phyloP scores from a whole-genome alignment of 2,888 invertebrate genomes.

The Cosmia trapezina region DNA sequence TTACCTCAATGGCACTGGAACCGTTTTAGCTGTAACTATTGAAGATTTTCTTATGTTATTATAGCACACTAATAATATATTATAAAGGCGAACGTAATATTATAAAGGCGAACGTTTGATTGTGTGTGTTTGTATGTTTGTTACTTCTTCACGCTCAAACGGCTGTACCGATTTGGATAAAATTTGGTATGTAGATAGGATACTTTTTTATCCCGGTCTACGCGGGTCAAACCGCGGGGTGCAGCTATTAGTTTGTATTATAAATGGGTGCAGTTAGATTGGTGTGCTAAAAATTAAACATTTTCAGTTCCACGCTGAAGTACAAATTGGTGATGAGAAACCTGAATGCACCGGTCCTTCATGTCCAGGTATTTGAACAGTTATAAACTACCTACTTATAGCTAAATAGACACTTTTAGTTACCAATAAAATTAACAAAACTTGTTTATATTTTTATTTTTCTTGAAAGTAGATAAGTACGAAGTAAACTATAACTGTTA shows the following conservation, averaged over 20 bases:
- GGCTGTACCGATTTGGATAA: too few species aligned
- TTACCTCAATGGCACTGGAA: slow-evolving; percentile 89
- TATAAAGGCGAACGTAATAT: too few species aligned
- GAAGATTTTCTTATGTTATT: background rate
- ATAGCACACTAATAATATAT: too few species aligned
- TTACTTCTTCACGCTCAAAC: too few species aligned
- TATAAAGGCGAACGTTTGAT: too few species aligned
- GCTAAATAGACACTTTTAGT: background rate
- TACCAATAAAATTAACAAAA: background rate
- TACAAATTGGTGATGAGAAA: slow-evolving; percentile 75
- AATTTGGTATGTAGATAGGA: too few species aligned
- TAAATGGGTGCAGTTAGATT: background rate
- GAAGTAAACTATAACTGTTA: slow-evolving; percentile 1
- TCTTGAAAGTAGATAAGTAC: background rate
- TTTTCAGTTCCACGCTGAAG: slow-evolving; percentile 92
- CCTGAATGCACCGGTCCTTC: slow-evolving; percentile 59
- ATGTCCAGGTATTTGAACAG: slow-evolving; percentile 61
- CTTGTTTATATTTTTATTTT: slow-evolving; percentile 1
- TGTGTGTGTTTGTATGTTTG: too few species aligned
- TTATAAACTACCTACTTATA: background rate
- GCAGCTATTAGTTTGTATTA: too few species aligned
- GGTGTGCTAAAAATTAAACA: background rate
- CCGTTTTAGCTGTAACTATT: slow-evolving; percentile 91
- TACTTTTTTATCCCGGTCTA: too few species aligned
- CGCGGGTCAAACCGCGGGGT: too few species aligned